Percentiles rank a stretch among this genome's conserved stretches.
phyloP scores from a whole-genome alignment of 1,140 invertebrate genomes.

The Diabrotica undecimpunctata region DNA sequence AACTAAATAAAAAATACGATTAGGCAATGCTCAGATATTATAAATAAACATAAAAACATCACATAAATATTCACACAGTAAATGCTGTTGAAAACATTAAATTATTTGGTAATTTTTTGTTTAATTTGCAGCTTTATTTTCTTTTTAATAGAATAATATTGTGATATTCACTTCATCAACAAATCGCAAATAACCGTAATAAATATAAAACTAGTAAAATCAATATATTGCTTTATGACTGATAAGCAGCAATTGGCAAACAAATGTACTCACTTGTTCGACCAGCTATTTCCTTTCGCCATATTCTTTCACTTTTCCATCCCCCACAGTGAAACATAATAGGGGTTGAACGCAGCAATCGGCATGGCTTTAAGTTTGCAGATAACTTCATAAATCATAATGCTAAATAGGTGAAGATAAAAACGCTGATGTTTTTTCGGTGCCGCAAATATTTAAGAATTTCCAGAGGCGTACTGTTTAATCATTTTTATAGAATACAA shows the following conservation, averaged over 20 bases:
- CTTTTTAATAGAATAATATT: no score
- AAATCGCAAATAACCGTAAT: no score
- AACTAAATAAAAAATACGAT: no score
- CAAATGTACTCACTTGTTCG: not conserved
- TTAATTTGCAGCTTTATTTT: no score
- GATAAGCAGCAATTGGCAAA: not conserved
- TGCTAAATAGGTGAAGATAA: conserved; percentile 2
- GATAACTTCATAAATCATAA: conserved; percentile 3
- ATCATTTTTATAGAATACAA: not conserved
- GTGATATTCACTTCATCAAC: no score
- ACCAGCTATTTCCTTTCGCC: not conserved
- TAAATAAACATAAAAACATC: no score
- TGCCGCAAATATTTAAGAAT: not conserved
- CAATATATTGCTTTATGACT: no score
- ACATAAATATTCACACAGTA: no score
- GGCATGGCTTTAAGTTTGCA: conserved; percentile 1
- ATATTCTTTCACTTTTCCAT: not conserved
- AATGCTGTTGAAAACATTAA: no score
- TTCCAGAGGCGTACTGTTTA: not conserved
- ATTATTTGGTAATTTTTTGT: no score
- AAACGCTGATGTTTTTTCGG: not conserved
- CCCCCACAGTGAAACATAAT: conserved; percentile 1
- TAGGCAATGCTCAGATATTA: no score
- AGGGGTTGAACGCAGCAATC: conserved; percentile 1
- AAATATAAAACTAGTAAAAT: no score